Base-by-base conservation (phyloP, 2,797 vertebrate genomes). In the Helicolenus hilgendorfi region DNA sequence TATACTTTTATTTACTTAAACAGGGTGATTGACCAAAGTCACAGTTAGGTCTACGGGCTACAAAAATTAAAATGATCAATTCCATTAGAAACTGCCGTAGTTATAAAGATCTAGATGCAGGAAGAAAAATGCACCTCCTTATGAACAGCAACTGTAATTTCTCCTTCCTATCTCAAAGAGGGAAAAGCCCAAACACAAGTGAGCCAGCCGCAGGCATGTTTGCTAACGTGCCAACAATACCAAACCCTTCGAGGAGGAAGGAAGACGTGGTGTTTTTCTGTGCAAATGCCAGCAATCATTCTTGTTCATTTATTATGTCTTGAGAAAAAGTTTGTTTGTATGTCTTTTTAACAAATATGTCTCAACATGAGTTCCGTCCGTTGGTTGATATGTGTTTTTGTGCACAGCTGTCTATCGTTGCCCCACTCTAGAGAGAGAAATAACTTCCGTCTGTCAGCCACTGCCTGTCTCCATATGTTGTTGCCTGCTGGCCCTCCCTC, bases 391-490 rank as follows among this genome's bases (percentile, higher is more conserved):
- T 73, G 41, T 73, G 5, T 71, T 58, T 83, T 68, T 22, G 58
- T 73, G 22, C 27, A 27, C 15, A 38, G 27, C 80, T 70, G 35
- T 68, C 77, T 70, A 26, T 81, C 20, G 31, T 53, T 8, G 53
- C 27, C 56, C 60, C 11, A 49, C 63, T 76, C 31, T 9, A 9
- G 63, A 72, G 65, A 72, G 26, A 79, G 64, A 76, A 83, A 84
- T 69, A 63, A 70, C 73, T 78, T 86, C 33, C 56, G 62, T 62
- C 77, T 89, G 77, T 84, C 80, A 81, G 70, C 70, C 62, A 60
- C 70, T 82, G 81, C 71, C 73, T 74, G 69, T 84, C 72, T 91
- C 75, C 77, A 56, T 81, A 79, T 94, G 86, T 81, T 83, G 75
- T 45, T 83, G 75, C 67, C 67, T 85, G 49, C 77, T 89, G 13